Percentiles rank a stretch among this genome's conserved stretches.
These are phyloP conservation scores for Champsocephalus esox DNA, from an alignment of 2,797 vertebrate genomes.

Conservation along the genomic window DNA sequence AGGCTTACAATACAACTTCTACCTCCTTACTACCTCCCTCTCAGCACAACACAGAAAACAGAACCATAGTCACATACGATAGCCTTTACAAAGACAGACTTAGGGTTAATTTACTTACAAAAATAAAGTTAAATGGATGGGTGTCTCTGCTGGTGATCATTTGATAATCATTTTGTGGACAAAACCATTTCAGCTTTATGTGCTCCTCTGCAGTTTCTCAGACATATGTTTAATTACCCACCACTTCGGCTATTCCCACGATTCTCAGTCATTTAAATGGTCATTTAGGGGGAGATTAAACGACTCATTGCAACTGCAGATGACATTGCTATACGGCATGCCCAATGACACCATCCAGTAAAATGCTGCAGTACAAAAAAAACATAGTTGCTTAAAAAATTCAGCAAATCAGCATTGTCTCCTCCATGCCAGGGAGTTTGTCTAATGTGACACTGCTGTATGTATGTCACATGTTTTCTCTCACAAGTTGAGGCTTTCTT, in stretches of 20 bases:
- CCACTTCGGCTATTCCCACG: neutral
- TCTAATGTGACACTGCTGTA: conserved; percentile 59
- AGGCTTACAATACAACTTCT: conserved; percentile 63
- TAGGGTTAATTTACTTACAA: conserved; percentile 35
- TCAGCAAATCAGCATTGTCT: conserved; percentile 45
- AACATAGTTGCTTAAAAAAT: conserved; percentile 21
- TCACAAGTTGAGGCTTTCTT: conserved; percentile 56
- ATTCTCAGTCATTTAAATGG: neutral
- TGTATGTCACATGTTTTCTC: conserved; percentile 57
- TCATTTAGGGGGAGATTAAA: neutral
- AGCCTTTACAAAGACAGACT: neutral
- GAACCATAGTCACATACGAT: conserved; percentile 10
- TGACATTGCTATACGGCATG: neutral
- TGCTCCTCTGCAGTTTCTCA: neutral
- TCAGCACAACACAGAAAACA: neutral
- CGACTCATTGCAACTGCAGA: neutral
- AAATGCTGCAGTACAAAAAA: conserved; percentile 9
- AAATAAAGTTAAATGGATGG: conserved; percentile 12
- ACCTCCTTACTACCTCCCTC: conserved; percentile 33
- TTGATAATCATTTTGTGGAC: neutral
- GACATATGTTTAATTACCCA: neutral
- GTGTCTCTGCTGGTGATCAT: neutral
- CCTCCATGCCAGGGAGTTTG: conserved; percentile 22
- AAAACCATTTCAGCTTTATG: neutral
- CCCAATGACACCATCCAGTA: neutral